Percentiles rank a stretch among this genome's conserved stretches.
phyloP scores from a whole-genome alignment of 1,140 invertebrate genomes.

The Protaetia brevitarsis region DNA sequence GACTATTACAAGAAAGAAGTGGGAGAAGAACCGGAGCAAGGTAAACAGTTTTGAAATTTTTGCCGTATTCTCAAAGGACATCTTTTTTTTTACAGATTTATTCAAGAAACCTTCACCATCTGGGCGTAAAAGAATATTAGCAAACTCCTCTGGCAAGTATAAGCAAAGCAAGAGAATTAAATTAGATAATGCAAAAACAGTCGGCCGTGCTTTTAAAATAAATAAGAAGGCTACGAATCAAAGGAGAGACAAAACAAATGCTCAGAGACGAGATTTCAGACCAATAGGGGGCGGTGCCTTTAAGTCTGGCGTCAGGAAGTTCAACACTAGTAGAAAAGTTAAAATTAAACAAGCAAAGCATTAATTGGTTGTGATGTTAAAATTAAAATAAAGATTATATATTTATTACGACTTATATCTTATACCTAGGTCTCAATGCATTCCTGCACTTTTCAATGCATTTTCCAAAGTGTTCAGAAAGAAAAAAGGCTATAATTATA shows the following conservation, averaged over 20 bases:
- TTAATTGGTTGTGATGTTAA: no score
- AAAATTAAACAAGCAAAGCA: no score
- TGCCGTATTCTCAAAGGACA: not conserved
- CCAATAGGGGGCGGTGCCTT: slow-evolving; percentile 20
- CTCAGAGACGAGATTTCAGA: slow-evolving; percentile 22
- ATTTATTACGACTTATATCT: no score
- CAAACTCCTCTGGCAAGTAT: not conserved
- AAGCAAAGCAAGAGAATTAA: not conserved
- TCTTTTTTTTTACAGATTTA: slow-evolving; percentile 11
- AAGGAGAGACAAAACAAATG: slow-evolving; percentile 22
- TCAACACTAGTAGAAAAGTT: not conserved
- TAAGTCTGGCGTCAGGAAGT: slow-evolving; percentile 1
- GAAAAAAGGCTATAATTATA: no score
- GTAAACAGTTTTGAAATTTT: slow-evolving; percentile 25
- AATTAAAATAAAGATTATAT: no score
- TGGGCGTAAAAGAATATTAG: not conserved
- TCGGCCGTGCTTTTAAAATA: slow-evolving; percentile 5
- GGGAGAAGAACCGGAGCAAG: slow-evolving; percentile 77
- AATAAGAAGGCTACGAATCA: not conserved
- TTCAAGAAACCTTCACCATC: not conserved
- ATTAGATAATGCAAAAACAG: not conserved
- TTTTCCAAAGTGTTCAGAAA: no score
- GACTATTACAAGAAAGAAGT: slow-evolving; percentile 85
- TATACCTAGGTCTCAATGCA: no score
- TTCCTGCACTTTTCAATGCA: no score